phyloP scores from a whole-genome alignment of 2,888 invertebrate genomes.

The Neelides folsomi region DNA sequence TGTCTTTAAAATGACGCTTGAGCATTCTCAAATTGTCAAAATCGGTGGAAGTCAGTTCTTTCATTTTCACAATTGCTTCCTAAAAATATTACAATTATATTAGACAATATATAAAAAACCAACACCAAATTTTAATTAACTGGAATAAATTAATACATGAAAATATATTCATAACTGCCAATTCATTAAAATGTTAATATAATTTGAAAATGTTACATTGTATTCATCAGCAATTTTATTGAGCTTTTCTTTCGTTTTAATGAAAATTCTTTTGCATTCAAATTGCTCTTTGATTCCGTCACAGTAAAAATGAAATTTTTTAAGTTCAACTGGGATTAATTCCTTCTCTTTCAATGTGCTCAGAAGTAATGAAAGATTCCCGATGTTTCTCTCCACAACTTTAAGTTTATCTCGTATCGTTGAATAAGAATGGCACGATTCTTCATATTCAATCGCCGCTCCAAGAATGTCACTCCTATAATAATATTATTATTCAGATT shows the following conservation, averaged over 20 bases:
- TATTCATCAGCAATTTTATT: neutral
- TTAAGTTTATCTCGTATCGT: neutral
- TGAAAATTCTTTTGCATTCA: neutral
- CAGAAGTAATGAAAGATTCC: slow-evolving; percentile 9
- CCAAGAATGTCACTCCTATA: slow-evolving; percentile 11
- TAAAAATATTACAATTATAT: neutral
- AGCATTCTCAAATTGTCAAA: too few species aligned
- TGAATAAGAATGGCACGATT: neutral
- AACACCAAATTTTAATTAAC: too few species aligned
- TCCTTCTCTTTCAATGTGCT: slow-evolving; percentile 9
- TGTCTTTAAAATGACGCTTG: too few species aligned
- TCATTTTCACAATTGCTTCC: neutral
- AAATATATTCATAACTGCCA: too few species aligned
- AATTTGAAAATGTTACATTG: slow-evolving; percentile 1
- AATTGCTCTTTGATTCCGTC: slow-evolving; percentile 5
- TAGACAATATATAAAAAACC: neutral
- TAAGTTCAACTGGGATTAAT: neutral
- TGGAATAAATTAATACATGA: too few species aligned
- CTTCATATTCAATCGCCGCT: slow-evolving; percentile 4
- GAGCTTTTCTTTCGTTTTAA: slow-evolving; percentile 4
- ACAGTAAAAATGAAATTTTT: slow-evolving; percentile 5
- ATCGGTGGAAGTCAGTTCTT: too few species aligned
- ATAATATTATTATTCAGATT: too few species aligned
- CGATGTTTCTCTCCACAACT: slow-evolving; percentile 5
- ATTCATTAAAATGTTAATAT: neutral